phyloP scores from a whole-genome alignment of 2,888 invertebrate species.

The Eupithecia centaureata region DNA sequence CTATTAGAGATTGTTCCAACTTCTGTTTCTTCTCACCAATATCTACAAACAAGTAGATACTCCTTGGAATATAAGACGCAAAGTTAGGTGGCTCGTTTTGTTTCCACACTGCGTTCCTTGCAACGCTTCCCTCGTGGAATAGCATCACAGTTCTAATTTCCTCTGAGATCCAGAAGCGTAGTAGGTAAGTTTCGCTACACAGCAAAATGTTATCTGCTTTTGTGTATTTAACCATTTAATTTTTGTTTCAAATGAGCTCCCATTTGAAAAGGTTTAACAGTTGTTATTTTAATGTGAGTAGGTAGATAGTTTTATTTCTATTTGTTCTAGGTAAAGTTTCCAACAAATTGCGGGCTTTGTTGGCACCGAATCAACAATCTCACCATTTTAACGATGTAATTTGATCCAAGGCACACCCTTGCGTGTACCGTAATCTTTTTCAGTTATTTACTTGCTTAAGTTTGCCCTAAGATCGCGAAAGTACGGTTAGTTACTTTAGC shows the following conservation, averaged over 20 bases:
- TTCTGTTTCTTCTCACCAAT: not conserved
- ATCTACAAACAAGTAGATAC: not conserved
- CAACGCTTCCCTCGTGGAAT: constrained; percentile 16
- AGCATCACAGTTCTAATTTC: constrained; percentile 25
- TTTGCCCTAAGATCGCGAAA: not conserved
- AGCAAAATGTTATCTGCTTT: constrained; percentile 12
- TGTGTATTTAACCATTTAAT: constrained; percentile 1
- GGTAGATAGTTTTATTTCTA: not conserved
- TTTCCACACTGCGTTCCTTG: constrained; percentile 15
- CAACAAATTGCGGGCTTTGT: not conserved
- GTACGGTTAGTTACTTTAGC: not conserved
- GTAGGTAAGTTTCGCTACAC: constrained; percentile 12
- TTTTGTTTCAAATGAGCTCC: not conserved
- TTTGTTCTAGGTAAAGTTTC: not conserved
- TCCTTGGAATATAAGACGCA: not conserved
- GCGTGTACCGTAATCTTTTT: constrained; percentile 5
- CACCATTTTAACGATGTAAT: not conserved
- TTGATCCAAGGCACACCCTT: not conserved
- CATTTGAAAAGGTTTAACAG: not conserved
- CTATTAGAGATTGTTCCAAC: not conserved
- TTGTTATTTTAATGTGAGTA: not conserved
- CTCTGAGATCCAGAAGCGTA: constrained; percentile 24
- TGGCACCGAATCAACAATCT: not conserved
- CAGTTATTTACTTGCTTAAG: not conserved
- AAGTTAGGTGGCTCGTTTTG: constrained; percentile 8